Conservation (phyloP, 2,888 invertebrate genomes). For the Amphipyra berbera region DNA sequence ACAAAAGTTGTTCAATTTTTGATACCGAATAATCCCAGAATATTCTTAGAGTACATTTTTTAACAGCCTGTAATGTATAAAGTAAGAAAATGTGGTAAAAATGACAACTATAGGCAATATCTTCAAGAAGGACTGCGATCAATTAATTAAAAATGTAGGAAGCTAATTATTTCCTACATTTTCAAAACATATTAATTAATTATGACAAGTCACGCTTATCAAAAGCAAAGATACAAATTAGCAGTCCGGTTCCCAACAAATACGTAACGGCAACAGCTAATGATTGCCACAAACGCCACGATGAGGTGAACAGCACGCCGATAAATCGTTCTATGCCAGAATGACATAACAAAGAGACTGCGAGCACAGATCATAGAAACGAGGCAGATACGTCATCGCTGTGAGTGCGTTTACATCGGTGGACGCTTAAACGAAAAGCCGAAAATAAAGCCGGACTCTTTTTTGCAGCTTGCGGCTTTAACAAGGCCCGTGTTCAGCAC, state of each 20-base stretch:
- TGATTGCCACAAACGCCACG: conserved; percentile 56
- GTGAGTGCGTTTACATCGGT: neutral
- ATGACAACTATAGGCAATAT: too few relatives aligned
- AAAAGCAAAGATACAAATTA: conserved; percentile 38
- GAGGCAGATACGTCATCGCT: conserved; percentile 20
- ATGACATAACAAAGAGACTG: conserved; percentile 75
- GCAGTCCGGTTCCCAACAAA: conserved; percentile 28
- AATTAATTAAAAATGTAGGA: too few relatives aligned
- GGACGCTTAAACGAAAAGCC: neutral
- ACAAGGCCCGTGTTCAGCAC: conserved; percentile 18
- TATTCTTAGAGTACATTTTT: too few relatives aligned
- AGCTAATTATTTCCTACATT: neutral
- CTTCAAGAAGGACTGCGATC: too few relatives aligned
- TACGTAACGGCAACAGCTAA: conserved; percentile 48
- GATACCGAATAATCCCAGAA: too few relatives aligned
- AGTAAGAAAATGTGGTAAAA: too few relatives aligned
- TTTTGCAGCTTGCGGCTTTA: too few relatives aligned
- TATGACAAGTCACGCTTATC: neutral
- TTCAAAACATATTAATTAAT: neutral
- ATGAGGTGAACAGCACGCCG: conserved; percentile 59
- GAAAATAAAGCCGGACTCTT: too few relatives aligned
- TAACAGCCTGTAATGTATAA: too few relatives aligned
- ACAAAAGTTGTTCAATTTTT: too few relatives aligned
- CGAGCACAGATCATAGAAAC: conserved; percentile 36
- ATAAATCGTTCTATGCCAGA: conserved; percentile 73